A percentile compares a stretch with the other conserved stretches of the same genome.
Conservation (phyloP, 92 coral and sea anemone genomes). For the Epizoanthus ramosus region DNA sequence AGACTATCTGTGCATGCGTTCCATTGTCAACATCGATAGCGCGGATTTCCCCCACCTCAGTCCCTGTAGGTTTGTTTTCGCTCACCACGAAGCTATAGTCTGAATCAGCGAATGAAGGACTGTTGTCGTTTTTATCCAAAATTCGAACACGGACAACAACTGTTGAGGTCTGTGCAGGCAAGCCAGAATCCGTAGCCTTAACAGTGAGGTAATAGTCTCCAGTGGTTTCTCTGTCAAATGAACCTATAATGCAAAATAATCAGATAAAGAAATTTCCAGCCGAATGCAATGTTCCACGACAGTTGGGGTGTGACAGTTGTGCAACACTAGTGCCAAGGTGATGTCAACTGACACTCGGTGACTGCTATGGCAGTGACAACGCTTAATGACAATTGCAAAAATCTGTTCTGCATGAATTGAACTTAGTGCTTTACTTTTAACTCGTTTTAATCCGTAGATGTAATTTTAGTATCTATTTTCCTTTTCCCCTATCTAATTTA, state of each 20-base stretch:
- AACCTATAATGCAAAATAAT: slow-evolving; percentile 38
- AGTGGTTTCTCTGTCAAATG: slow-evolving; percentile 72
- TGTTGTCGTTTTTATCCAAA: slow-evolving; percentile 75
- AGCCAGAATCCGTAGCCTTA: slow-evolving; percentile 74
- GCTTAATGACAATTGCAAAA: too few relatives aligned
- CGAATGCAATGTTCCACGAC: neutral
- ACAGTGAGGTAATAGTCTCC: slow-evolving; percentile 66
- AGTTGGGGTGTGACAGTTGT: neutral
- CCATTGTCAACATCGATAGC: slow-evolving; percentile 80
- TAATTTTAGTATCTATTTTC: too few relatives aligned
- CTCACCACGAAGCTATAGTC: slow-evolving; percentile 51
- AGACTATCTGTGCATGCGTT: slow-evolving; percentile 73
- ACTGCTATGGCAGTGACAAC: too few relatives aligned
- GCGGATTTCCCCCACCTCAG: slow-evolving; percentile 48
- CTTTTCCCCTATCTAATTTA: too few relatives aligned
- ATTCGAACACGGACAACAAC: slow-evolving; percentile 65
- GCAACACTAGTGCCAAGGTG: neutral
- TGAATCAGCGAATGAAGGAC: slow-evolving; percentile 60
- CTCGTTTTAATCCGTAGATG: too few relatives aligned
- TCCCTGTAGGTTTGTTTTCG: slow-evolving; percentile 62
- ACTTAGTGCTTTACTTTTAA: too few relatives aligned
- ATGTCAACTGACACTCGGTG: too few relatives aligned
- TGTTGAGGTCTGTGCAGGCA: slow-evolving; percentile 48
- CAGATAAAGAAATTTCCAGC: too few relatives aligned
- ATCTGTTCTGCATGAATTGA: too few relatives aligned